Percentiles rank a stretch among this genome's conserved stretches.
Evolutionary conservation across 2,113 vertebrate genomes (phyloP).

Genomic region (Colinus virginianus): DNA sequence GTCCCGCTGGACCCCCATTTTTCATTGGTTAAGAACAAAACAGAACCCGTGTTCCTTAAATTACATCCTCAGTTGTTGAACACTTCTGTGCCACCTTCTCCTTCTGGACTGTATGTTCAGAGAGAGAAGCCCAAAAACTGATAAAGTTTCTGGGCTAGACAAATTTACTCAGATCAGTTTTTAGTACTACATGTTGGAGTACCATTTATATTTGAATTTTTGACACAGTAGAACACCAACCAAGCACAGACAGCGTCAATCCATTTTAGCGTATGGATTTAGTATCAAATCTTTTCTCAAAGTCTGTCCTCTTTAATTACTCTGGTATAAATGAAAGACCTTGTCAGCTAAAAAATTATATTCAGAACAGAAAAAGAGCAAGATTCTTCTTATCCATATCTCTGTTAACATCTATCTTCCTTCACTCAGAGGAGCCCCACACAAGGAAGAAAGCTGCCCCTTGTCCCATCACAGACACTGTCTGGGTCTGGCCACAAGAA

Average conservation of each 20-base stretch:
- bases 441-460: neutral
- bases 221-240: neutral
- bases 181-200: neutral
- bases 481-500: neutral
- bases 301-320: neutral
- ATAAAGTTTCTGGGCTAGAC: neutral
- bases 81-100: neutral
- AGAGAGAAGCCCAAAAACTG: neutral
- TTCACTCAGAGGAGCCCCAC: neutral
- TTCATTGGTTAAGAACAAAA: neutral
- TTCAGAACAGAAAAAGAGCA: neutral
- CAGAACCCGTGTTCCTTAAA: neutral
- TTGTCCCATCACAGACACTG: neutral
- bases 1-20: accelerated
- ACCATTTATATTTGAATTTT: neutral
- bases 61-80: neutral
- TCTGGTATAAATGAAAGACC: neutral
- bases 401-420: neutral
- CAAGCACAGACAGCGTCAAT: neutral
- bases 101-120: neutral
- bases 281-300: neutral
- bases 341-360: neutral
- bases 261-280: neutral
- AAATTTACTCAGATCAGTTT: neutral
- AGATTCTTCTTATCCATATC: neutral